Conservation (phyloP, 2,113 vertebrate species). For the Thymallus thymallus region DNA sequence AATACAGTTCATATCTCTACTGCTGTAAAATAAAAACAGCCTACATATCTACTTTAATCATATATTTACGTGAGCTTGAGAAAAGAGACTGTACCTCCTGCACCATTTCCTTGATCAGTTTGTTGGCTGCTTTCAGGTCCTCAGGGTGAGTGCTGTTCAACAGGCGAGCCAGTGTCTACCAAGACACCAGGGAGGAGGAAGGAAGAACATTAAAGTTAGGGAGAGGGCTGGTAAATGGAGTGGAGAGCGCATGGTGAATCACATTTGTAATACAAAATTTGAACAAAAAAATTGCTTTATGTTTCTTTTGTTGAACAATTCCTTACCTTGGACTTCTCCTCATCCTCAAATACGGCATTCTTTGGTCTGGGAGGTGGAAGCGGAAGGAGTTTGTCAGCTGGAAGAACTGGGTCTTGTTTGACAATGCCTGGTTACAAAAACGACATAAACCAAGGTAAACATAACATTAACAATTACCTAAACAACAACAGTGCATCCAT, state of each 20-base stretch:
- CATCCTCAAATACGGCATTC: slow-evolving; percentile 95
- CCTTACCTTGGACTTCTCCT: slow-evolving; percentile 95
- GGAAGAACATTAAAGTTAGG: neutral
- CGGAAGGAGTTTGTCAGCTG: slow-evolving; percentile 80
- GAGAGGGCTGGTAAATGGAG: too few species aligned
- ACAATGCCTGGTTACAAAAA: slow-evolving; percentile 81
- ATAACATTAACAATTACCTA: neutral
- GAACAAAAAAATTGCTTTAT: too few species aligned
- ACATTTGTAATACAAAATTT: neutral
- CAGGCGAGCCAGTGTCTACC: slow-evolving; percentile 90
- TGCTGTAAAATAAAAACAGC: too few species aligned
- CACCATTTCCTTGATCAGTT: slow-evolving; percentile 99
- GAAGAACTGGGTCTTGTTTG: slow-evolving; percentile 90
- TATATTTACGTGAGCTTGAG: too few species aligned
- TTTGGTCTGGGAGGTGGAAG: slow-evolving; percentile 87
- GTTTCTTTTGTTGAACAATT: neutral
- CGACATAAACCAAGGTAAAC: neutral
- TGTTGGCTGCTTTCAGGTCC: slow-evolving; percentile 95
- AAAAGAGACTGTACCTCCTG: slow-evolving; percentile 82
- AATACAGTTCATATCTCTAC: too few species aligned
- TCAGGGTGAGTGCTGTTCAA: slow-evolving; percentile 95
- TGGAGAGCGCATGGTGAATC: neutral
- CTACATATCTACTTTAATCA: too few species aligned
- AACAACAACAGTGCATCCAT: neutral
- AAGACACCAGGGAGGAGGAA: slow-evolving; percentile 14